These are phyloP conservation scores for Microtus montanus DNA, from an alignment of 2,113 vertebrate genomes.

Conservation along the genomic window DNA sequence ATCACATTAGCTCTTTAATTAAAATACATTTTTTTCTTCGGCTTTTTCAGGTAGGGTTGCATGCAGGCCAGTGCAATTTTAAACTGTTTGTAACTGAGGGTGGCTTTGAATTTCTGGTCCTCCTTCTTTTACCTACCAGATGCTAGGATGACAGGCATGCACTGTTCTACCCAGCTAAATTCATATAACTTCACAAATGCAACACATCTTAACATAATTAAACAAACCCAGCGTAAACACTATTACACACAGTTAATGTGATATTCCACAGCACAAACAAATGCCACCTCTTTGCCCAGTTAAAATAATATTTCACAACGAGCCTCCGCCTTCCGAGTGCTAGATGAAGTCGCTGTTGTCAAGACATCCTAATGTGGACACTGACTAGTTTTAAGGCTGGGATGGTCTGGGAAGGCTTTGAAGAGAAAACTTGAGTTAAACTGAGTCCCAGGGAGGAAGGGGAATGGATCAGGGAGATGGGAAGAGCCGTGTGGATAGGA, in stretches of 20 bases:
- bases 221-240: not conserved
- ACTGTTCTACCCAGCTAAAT: not conserved
- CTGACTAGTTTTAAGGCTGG: not conserved
- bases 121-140: not conserved
- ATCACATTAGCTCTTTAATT: not conserved
- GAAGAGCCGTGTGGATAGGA: not conserved
- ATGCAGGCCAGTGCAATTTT: not conserved
- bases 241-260: not conserved
- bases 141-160: not conserved
- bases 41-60: not conserved
- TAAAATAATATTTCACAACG: not conserved
- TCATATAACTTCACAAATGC: not conserved
- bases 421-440: not conserved
- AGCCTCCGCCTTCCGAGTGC: not conserved
- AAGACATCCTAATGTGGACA: not conserved
- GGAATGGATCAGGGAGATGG: not conserved
- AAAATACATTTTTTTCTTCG: not conserved
- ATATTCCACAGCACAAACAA: not conserved
- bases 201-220: not conserved
- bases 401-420: not conserved
- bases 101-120: not conserved
- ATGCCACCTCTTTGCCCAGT: not conserved
- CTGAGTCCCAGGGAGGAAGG: not conserved
- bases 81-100: not conserved
- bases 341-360: not conserved